Base-by-base conservation (phyloP, 2,797 vertebrate species). In the Garrulus glandarius region DNA sequence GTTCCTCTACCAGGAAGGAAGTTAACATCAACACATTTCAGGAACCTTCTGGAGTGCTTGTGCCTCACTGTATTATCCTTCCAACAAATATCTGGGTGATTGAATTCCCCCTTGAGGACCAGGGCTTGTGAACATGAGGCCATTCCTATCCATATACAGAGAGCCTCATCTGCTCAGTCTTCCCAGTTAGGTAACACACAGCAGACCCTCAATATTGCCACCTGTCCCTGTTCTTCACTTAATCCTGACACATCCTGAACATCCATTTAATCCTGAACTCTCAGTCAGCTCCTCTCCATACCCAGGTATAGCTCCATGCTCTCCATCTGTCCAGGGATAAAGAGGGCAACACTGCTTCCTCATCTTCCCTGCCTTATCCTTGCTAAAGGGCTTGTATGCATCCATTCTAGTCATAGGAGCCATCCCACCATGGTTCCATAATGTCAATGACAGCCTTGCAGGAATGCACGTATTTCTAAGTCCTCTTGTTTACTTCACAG, bases 381-480 rank as follows among this genome's bases (percentile, higher is more conserved):
- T 57, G 29, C 37, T 24, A n/a, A 64, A 57, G 23, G 50, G 20
- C n/a, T 23, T 44, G 15, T 37, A 29, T 57, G 19, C 13, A n/a
- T 29, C 9, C 27, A 20, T 32, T 64, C 15, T 19, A 79, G 37
- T 14, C 75, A n/a, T 5, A 23, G 43, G 18, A 63, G 8, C 10
- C 36, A 36, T 27, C 3, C 15, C 22, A 49, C 8, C 10, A 27
- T 23, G 59, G 29, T 15, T 71, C 57, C 18, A 4, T 8, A 19
- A 18, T 24, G 22, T 50, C 23, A 37, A 2, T n/a, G 29, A 37
- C 27, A 64, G 19, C 15, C 7, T 13, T 57, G 37, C 15, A 64
- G 23, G 7, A 7, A 7, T 8, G 4, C 0, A 0, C 19, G 43
- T 15, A 24, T n/a, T 11, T 29, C 22, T 3, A 14, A 71, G 27